These are phyloP conservation scores for Drosophila fulvimacula DNA, from an alignment of 2,888 invertebrate genomes.

Conservation along the genomic window DNA sequence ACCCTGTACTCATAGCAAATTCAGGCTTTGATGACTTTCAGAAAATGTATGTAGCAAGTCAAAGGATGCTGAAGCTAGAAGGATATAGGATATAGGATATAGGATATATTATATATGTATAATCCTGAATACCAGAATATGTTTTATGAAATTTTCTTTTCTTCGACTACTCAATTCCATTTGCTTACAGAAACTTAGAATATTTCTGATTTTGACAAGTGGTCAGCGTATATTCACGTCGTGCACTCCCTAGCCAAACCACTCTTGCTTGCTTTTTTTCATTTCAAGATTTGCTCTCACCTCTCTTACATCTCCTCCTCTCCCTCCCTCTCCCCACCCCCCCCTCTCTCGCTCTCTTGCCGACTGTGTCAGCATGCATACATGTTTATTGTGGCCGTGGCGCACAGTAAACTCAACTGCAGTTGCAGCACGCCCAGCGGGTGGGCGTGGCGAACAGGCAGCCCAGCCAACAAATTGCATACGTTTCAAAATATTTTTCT, in stretches of 20 bases:
- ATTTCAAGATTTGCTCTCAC: slow-evolving; percentile 54
- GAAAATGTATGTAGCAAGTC: not conserved
- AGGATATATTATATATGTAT: no score
- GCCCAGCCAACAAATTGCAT: slow-evolving; percentile 64
- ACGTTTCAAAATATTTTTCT: slow-evolving; percentile 45
- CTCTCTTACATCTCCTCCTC: slow-evolving; percentile 19
- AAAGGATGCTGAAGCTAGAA: no score
- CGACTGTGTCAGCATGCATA: slow-evolving; percentile 6
- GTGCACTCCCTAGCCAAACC: rapidly evolving
- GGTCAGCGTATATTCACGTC: not conserved
- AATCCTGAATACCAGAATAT: no score
- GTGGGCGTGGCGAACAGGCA: slow-evolving; percentile 44
- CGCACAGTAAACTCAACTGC: slow-evolving; percentile 44
- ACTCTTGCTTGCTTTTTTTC: not conserved
- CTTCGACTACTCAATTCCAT: no score
- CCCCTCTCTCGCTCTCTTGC: not conserved
- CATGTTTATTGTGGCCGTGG: slow-evolving; percentile 15
- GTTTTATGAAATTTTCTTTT: no score
- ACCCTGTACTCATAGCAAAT: not conserved
- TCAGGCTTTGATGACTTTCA: not conserved
- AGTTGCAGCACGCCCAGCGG: slow-evolving; percentile 28
- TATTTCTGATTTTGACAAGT: no score
- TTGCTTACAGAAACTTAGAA: no score
- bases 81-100: no score
- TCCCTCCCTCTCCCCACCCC: not conserved